phyloP scores from a whole-genome alignment of 2,888 invertebrate species.

The Seira musarum region DNA sequence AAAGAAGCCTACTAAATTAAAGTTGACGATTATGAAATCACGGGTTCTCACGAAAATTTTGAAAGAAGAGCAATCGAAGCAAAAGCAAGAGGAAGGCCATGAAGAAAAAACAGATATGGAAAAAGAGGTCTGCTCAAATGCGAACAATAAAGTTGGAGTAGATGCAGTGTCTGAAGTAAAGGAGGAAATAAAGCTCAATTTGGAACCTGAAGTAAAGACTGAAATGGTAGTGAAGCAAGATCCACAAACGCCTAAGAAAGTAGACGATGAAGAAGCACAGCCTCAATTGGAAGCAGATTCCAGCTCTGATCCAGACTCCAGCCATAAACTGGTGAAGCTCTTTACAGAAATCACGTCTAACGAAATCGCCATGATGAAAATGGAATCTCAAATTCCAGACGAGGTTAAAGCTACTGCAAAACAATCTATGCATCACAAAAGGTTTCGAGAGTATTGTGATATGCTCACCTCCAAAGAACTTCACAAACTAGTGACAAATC shows the following conservation, averaged over 20 bases:
- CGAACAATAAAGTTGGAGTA: slow-evolving; percentile 1
- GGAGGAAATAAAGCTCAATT: too few relatives aligned
- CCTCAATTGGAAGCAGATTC: too few relatives aligned
- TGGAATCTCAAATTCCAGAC: slow-evolving; percentile 1
- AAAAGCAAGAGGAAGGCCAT: too few relatives aligned
- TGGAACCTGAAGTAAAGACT: too few relatives aligned
- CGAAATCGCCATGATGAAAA: slow-evolving; percentile 14
- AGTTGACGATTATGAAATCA: slow-evolving; percentile 71
- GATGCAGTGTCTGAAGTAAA: background rate
- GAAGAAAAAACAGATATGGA: background rate
- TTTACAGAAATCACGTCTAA: too few relatives aligned
- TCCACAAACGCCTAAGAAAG: too few relatives aligned
- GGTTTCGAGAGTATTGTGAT: slow-evolving; percentile 75
- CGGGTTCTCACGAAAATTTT: slow-evolving; percentile 58
- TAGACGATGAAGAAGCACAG: too few relatives aligned
- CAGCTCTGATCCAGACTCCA: too few relatives aligned
- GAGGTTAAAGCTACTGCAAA: slow-evolving; percentile 55
- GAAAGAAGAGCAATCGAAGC: background rate
- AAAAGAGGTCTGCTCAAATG: too few relatives aligned
- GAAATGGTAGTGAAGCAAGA: too few relatives aligned
- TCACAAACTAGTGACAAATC: slow-evolving; percentile 73
- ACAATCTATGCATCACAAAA: slow-evolving; percentile 58
- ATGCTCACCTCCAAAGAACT: slow-evolving; percentile 77
- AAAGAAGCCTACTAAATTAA: slow-evolving; percentile 73
- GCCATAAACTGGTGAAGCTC: too few relatives aligned